Evolutionary conservation across 2,797 vertebrate genomes (phyloP).

Genomic region (Sciurus vulgaris): DNA sequence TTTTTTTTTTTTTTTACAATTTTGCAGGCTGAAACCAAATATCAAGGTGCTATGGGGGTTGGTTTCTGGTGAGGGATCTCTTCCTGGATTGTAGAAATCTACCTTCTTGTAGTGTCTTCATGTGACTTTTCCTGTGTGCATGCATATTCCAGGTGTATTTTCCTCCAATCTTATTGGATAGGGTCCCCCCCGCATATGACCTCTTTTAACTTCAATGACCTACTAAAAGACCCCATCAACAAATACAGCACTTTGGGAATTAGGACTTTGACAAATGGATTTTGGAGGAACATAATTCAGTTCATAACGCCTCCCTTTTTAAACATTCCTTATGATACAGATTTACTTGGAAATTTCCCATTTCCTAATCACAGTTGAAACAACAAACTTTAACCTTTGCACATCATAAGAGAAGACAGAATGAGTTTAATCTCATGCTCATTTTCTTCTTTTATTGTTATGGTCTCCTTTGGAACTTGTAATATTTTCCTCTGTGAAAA

Average conservation of each 20-base stretch:
- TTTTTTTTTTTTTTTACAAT: neutral
- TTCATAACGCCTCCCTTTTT: neutral
- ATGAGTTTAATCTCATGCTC: neutral
- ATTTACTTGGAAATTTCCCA: neutral
- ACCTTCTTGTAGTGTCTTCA: neutral
- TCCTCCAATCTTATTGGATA: neutral
- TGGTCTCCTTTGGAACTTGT: neutral
- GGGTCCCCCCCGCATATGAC: neutral
- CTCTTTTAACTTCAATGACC: neutral
- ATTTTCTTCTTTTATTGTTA: neutral
- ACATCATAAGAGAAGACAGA: neutral
- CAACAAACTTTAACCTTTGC: neutral
- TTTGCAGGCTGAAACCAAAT: neutral
- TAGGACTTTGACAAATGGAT: neutral
- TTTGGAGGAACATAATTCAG: neutral
- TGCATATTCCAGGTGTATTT: neutral
- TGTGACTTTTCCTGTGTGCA: rapidly evolving
- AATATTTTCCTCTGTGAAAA: neutral
- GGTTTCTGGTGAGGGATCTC: neutral
- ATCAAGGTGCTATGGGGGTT: too few relatives aligned
- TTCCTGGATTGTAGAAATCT: neutral
- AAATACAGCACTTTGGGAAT: neutral
- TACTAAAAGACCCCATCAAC: neutral
- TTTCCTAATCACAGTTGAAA: neutral
- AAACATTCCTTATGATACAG: neutral